phyloP scores from a whole-genome alignment of 2,113 vertebrate species.

The Caracal caracal region DNA sequence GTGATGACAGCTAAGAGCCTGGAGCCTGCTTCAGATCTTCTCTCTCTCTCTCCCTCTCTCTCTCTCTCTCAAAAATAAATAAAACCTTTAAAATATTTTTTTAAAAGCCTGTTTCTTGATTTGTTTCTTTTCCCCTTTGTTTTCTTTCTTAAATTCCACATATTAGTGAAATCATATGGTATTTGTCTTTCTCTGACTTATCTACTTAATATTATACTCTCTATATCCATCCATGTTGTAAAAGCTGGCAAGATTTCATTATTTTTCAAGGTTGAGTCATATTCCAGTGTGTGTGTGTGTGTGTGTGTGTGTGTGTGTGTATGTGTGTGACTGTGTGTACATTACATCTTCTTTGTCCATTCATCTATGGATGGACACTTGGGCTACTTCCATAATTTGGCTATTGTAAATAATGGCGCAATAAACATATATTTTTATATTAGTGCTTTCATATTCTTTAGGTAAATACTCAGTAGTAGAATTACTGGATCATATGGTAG shows the following conservation, averaged over 20 bases:
- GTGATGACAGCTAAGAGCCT: no score
- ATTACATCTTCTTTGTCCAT: neutral
- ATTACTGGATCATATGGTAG: neutral
- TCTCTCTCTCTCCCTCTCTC: no score
- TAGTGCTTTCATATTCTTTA: neutral
- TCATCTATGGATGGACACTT: neutral
- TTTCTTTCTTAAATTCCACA: neutral
- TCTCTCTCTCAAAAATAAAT: no score
- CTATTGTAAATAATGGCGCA: neutral
- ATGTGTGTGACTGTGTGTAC: no score
- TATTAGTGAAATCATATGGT: neutral
- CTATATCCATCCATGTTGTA: neutral
- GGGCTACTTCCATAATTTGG: neutral
- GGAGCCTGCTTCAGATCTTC: no score
- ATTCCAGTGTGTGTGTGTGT: neutral
- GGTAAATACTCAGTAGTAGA: neutral
- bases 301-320: no score
- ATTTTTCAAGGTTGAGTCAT: neutral
- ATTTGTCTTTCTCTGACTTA: neutral
- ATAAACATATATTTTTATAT: neutral
- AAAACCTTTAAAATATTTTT: no score
- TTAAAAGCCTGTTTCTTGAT: no score
- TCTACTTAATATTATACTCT: neutral
- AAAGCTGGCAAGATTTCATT: neutral
- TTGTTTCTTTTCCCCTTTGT: neutral